phyloP scores from a whole-genome alignment of 2,797 vertebrate species.

The Onychomys arenicola region DNA sequence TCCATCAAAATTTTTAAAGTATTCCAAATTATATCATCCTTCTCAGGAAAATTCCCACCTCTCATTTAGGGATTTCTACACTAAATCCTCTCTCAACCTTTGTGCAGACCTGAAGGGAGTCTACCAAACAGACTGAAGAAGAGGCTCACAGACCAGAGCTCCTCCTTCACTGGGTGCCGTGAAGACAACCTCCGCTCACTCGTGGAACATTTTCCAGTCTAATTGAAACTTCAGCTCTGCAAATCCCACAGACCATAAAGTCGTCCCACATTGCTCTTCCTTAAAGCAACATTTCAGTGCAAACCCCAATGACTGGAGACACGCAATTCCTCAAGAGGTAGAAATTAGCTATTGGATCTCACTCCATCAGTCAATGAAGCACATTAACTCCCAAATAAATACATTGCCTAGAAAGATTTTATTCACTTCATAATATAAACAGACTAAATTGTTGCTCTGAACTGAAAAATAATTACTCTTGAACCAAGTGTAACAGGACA shows the following conservation, averaged over 20 bases:
- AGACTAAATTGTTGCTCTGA: conserved; percentile 80
- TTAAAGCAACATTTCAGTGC: conserved; percentile 81
- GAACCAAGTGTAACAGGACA: conserved; percentile 64
- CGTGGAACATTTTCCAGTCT: conserved; percentile 85
- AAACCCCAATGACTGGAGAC: conserved; percentile 81
- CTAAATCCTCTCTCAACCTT: conserved; percentile 79
- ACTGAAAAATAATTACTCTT: conserved; percentile 80
- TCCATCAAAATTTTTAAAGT: background rate
- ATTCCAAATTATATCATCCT: conserved; percentile 75
- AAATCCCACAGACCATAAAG: conserved; percentile 83
- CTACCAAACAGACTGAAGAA: conserved; percentile 81
- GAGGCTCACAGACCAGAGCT: conserved; percentile 82
- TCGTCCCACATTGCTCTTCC: conserved; percentile 74
- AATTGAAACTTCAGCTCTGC: conserved; percentile 84
- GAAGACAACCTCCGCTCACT: conserved; percentile 82
- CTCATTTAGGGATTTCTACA: conserved; percentile 81
- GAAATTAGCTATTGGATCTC: conserved; percentile 70
- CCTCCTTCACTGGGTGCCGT: conserved; percentile 81
- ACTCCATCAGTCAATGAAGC: conserved; percentile 30
- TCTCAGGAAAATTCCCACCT: conserved; percentile 79
- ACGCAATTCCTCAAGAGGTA: conserved; percentile 68
- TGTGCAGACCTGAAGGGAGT: conserved; percentile 73
- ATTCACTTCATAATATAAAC: conserved; percentile 74
- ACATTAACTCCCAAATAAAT: conserved; percentile 71
- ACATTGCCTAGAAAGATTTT: conserved; percentile 78